Conservation (phyloP, 2,113 vertebrate genomes). For the Neotoma lepida region DNA sequence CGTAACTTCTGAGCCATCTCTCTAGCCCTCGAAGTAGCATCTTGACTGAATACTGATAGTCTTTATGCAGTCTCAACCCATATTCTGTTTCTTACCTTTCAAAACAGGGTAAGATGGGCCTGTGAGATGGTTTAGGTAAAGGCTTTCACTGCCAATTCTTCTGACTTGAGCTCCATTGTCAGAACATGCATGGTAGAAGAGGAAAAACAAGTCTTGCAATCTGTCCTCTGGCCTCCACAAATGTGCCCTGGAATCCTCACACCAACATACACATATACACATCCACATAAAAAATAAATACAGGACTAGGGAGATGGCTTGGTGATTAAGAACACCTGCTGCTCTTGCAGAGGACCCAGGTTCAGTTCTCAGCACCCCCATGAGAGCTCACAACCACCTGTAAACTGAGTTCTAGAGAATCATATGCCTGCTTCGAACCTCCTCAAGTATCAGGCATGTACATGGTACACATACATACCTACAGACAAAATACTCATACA, state of each 20-base stretch:
- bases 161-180: not conserved
- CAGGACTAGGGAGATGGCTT: not conserved
- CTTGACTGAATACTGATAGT: not conserved
- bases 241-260: not conserved
- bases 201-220: not conserved
- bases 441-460: not conserved
- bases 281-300: not conserved
- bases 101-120: not conserved
- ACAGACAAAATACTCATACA: not conserved
- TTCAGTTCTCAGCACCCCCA: not conserved
- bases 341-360: not conserved
- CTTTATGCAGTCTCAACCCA: not conserved
- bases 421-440: not conserved
- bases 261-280: not conserved
- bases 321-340: not conserved
- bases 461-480: not conserved
- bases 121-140: not conserved
- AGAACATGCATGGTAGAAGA: not conserved
- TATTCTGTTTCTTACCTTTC: not conserved
- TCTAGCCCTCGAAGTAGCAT: not conserved
- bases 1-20: not conserved
- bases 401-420: not conserved
- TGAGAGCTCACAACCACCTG: not conserved
- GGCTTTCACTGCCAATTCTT: no score
- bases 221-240: not conserved